A percentile compares a stretch with the other conserved stretches of the same genome.
These are phyloP conservation scores for Dendrophyllia cribrosa DNA, from an alignment of 64 coral and sea anemone genomes.

Conservation along the genomic window DNA sequence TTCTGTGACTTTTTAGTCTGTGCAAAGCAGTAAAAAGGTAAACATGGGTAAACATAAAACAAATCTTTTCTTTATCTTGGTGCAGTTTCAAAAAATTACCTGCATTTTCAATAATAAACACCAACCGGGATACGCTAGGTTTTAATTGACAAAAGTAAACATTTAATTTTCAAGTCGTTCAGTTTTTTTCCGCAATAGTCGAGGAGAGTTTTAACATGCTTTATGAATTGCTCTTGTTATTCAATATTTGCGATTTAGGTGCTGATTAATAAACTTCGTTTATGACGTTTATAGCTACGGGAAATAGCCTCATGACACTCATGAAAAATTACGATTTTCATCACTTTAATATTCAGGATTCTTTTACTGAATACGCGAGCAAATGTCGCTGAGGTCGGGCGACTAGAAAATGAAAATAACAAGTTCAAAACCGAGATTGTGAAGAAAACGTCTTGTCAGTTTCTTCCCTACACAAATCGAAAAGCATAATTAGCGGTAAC, in stretches of 20 bases:
- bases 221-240: slow-evolving; percentile 30
- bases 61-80: too few species aligned
- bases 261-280: slow-evolving; percentile 38
- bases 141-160: neutral
- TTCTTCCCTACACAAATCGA: neutral
- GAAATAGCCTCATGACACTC: neutral
- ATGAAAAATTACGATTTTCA: neutral
- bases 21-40: neutral
- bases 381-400: neutral
- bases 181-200: neutral
- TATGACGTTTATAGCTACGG: slow-evolving; percentile 7
- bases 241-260: slow-evolving; percentile 30
- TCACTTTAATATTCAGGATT: neutral
- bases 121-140: too few species aligned
- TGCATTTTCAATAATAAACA: neutral
- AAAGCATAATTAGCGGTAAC: slow-evolving; percentile 47
- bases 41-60: slow-evolving; percentile 17
- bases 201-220: neutral
- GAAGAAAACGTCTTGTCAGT: neutral
- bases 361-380: neutral
- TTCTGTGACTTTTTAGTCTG: neutral
- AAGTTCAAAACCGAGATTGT: neutral
- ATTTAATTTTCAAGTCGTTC: neutral
- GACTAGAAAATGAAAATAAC: neutral
- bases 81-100: neutral